Conservation (phyloP, 1,140 invertebrate species). For the Hyphantria cunea region DNA sequence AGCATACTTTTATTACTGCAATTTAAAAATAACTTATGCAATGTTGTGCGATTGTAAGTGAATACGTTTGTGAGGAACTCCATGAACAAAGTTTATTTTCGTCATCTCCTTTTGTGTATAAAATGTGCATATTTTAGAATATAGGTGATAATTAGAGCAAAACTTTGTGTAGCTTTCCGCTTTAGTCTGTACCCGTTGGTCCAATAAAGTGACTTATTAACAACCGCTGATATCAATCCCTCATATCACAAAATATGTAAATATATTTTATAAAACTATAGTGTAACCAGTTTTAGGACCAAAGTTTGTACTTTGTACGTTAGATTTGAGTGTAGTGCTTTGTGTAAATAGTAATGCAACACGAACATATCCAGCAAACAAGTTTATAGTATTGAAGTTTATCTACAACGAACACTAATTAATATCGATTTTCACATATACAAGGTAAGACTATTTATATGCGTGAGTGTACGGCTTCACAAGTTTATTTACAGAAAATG, state of each 20-base stretch:
- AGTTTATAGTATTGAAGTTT: constrained; percentile 31
- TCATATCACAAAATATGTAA: constrained; percentile 56
- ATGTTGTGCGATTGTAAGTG: constrained; percentile 41
- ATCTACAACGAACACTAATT: constrained; percentile 49
- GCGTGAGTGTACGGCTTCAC: constrained; percentile 6
- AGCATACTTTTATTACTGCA: constrained; percentile 15
- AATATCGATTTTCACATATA: constrained; percentile 45
- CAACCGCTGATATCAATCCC: constrained; percentile 51
- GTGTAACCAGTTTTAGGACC: constrained; percentile 52
- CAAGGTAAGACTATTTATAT: constrained; percentile 48
- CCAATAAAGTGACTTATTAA: constrained; percentile 68
- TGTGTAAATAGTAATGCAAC: constrained; percentile 44
- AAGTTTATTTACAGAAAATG: constrained; percentile 30
- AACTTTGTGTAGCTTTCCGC: constrained; percentile 24
- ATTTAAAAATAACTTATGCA: constrained; percentile 14
- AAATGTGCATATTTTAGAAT: constrained; percentile 36
- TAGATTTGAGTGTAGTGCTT: constrained; percentile 39
- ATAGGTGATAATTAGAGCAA: constrained; percentile 30
- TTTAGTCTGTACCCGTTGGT: constrained; percentile 51
- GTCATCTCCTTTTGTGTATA: constrained; percentile 34
- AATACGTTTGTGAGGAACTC: constrained; percentile 51
- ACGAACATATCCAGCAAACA: constrained; percentile 42
- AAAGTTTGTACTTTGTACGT: constrained; percentile 50
- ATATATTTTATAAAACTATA: constrained; percentile 38
- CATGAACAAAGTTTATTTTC: constrained; percentile 50